Percentiles rank a stretch among this genome's conserved stretches.
Evolutionary conservation across 2,797 vertebrate species (phyloP).

Genomic region (Chiroxiphia lanceolata): DNA sequence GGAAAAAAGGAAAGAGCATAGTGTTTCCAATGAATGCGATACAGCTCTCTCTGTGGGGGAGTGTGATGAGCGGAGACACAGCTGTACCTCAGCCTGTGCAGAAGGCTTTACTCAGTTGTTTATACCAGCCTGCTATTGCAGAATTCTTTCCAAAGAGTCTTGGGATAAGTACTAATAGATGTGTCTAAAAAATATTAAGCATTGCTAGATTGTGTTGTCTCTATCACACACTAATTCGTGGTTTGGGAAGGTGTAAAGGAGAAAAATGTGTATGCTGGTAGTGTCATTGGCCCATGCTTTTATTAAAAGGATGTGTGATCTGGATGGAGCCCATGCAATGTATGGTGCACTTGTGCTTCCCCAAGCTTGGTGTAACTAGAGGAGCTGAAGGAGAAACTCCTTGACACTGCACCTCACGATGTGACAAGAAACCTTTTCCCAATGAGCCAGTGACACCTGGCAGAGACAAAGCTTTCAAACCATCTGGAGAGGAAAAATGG

Average conservation of each 20-base stretch:
- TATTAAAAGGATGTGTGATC: constrained; percentile 77
- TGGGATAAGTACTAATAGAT: neutral
- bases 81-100: neutral
- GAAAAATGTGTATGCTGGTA: neutral
- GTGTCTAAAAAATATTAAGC: neutral
- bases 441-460: constrained; percentile 81
- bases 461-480: constrained; percentile 81
- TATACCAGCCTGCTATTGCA: neutral
- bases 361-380: constrained; percentile 79
- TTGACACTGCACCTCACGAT: constrained; percentile 78
- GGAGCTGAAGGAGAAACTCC: constrained; percentile 75
- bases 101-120: neutral
- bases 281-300: neutral
- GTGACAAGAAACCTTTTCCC: constrained; percentile 79
- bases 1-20: neutral
- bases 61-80: neutral
- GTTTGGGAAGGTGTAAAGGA: neutral
- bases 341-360: constrained; percentile 79
- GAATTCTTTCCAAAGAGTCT: neutral
- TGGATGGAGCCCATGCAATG: constrained; percentile 78
- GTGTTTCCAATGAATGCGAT: neutral
- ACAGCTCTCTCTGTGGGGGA: neutral
- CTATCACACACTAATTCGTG: neutral
- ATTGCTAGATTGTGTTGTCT: neutral
- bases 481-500: constrained; percentile 83